Conservation (phyloP, 37 sponge, comb jelly and placozoan species). For the Eunapius fragilis region DNA sequence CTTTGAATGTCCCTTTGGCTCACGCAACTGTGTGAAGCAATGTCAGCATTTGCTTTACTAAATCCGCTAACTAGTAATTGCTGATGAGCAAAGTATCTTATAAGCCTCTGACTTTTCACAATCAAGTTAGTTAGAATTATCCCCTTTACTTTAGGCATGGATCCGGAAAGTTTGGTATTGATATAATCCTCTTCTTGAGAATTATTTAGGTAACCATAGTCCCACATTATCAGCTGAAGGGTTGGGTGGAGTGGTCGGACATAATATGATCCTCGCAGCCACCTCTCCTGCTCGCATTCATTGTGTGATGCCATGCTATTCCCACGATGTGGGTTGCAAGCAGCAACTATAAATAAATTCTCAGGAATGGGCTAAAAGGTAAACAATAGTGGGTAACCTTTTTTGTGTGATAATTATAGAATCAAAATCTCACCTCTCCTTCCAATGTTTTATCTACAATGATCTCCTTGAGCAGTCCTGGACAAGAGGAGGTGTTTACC, state of each 20-base stretch:
- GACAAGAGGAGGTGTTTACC: conserved; percentile 85
- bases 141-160: conserved; percentile 41
- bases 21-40: conserved; percentile 67
- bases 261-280: conserved; percentile 84
- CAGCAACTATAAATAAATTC: conserved; percentile 88
- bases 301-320: conserved; percentile 70
- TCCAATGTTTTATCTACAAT: conserved; percentile 81
- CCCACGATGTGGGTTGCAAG: conserved; percentile 93
- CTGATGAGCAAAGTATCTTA: conserved; percentile 65
- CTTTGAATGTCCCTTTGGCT: conserved; percentile 88
- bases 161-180: conserved; percentile 45
- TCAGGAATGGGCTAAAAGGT: conserved; percentile 66
- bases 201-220: conserved; percentile 86
- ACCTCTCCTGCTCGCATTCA: conserved; percentile 49
- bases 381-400: not conserved
- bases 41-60: conserved; percentile 1
- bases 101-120: conserved; percentile 61
- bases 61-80: conserved; percentile 37
- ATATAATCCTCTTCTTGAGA: conserved; percentile 88
- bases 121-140: conserved; percentile 64
- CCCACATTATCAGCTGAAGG: conserved; percentile 82
- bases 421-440: conserved; percentile 58
- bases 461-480: conserved; percentile 89
- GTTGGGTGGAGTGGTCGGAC: conserved; percentile 85
- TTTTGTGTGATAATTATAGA: not conserved